phyloP scores from a whole-genome alignment of 2,888 invertebrate species.

The Hesperia comma region DNA sequence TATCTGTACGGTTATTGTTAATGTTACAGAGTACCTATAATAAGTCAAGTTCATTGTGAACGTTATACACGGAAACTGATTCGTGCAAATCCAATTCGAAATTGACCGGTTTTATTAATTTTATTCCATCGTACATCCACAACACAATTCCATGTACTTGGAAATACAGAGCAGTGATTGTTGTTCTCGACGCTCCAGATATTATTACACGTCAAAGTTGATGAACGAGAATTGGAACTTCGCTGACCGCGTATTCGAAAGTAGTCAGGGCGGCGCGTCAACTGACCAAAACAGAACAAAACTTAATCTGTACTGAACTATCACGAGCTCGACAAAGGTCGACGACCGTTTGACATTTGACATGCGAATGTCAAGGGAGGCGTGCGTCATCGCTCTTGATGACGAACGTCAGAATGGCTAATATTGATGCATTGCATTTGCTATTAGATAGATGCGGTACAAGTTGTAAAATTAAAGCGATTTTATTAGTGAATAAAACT shows the following conservation, averaged over 20 bases:
- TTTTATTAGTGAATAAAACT: neutral
- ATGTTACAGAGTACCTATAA: no score
- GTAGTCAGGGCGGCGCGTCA: conserved; percentile 40
- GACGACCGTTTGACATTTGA: conserved; percentile 79
- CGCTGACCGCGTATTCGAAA: conserved; percentile 41
- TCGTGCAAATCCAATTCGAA: no score
- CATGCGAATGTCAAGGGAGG: conserved; percentile 82
- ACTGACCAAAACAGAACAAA: conserved; percentile 46
- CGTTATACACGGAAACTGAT: no score
- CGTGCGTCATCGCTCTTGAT: conserved; percentile 42
- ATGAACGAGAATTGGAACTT: conserved; percentile 34
- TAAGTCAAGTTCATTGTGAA: no score
- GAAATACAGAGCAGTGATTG: conserved; percentile 25
- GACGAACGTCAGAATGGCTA: conserved; percentile 34
- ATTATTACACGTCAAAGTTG: conserved; percentile 19
- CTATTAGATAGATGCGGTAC: neutral
- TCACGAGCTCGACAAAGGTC: conserved; percentile 62
- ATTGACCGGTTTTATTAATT: no score
- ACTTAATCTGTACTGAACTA: conserved; percentile 56
- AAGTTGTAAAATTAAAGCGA: neutral
- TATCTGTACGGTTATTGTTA: no score
- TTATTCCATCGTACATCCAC: no score
- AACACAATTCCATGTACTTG: neutral
- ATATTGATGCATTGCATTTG: conserved; percentile 17
- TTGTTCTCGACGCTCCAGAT: conserved; percentile 27